phyloP scores from a whole-genome alignment of 1,140 invertebrate genomes.

The Eupristina koningsbergeri region DNA sequence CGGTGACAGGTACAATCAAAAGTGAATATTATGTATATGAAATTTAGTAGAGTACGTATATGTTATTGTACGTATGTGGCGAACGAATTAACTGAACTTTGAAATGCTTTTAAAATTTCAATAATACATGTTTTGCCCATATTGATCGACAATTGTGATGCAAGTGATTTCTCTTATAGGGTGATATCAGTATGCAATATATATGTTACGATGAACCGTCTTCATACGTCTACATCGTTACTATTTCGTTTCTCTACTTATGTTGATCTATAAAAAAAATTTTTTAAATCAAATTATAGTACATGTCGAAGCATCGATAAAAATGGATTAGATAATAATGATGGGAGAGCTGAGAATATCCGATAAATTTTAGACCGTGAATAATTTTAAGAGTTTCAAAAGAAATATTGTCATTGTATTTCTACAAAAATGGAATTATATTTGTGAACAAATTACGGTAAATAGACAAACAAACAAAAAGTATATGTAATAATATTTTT shows the following conservation, averaged over 20 bases:
- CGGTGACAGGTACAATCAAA: slow-evolving; percentile 3
- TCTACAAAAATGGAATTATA: too few relatives aligned
- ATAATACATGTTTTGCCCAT: slow-evolving; percentile 66
- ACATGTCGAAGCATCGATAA: too few relatives aligned
- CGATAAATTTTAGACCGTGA: too few relatives aligned
- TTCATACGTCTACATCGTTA: neutral
- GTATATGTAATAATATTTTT: too few relatives aligned
- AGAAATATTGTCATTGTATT: too few relatives aligned
- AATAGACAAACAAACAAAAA: too few relatives aligned
- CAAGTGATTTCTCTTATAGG: neutral
- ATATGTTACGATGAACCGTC: neutral
- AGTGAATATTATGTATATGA: neutral
- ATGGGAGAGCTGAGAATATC: too few relatives aligned
- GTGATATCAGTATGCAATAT: slow-evolving; percentile 2
- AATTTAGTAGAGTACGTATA: neutral
- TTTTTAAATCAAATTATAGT: too few relatives aligned
- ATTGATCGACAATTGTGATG: slow-evolving; percentile 53
- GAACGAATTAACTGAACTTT: slow-evolving; percentile 63
- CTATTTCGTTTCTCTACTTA: neutral
- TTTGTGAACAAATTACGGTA: too few relatives aligned
- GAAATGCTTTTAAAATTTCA: slow-evolving; percentile 69
- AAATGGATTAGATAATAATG: too few relatives aligned
- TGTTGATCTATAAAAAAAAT: too few relatives aligned
- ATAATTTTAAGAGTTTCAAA: too few relatives aligned
- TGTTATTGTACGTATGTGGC: slow-evolving; percentile 38